Conservation (phyloP, 2,888 invertebrate genomes). For the Lithophane ornitopus region DNA sequence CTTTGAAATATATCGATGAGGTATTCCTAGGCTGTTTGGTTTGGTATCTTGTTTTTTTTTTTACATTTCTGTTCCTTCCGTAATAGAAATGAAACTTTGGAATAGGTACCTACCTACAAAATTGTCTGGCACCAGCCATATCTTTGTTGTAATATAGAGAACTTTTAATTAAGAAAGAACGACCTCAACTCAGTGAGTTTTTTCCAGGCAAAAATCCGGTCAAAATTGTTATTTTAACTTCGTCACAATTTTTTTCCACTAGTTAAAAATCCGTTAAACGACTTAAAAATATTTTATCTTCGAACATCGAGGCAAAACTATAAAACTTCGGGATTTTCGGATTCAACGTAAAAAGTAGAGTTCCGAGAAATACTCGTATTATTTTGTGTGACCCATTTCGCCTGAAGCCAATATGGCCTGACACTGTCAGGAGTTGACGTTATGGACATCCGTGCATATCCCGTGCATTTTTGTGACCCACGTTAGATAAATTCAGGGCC, state of each 20-base stretch:
- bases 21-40: neutral
- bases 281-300: conserved; percentile 20
- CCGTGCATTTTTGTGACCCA: conserved; percentile 16
- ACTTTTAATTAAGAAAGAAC: neutral
- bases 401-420: conserved; percentile 21
- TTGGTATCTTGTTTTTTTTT: neutral
- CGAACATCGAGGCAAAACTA: conserved; percentile 4
- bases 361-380: conserved; percentile 12
- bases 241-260: conserved; percentile 23
- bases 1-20: neutral
- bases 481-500: neutral
- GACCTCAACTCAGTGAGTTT: neutral
- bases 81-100: neutral
- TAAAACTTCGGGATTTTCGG: conserved; percentile 16
- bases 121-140: neutral
- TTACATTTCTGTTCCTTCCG: neutral
- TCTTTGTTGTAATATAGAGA: neutral
- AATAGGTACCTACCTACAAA: neutral
- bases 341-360: neutral
- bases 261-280: conserved; percentile 3
- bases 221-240: conserved; percentile 28
- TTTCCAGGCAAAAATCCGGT: neutral
- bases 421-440: conserved; percentile 31
- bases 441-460: neutral
- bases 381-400: conserved; percentile 27